Evolutionary conservation across 2,797 vertebrate species (phyloP).

Genomic region (Pseudochaenichthys georgianus): DNA sequence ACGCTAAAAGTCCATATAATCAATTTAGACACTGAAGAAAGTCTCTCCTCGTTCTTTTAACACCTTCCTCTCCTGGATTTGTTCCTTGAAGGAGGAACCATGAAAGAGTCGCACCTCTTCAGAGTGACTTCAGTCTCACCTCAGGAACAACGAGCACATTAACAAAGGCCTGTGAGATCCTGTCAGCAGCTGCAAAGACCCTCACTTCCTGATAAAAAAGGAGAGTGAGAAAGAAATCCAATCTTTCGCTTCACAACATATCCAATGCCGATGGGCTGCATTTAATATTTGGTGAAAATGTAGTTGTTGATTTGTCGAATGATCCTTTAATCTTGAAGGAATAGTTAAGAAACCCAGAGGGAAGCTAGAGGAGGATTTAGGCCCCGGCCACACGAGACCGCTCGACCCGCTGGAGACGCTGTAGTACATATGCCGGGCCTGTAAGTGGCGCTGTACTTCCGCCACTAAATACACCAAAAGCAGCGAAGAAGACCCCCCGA

Average conservation of each 20-base stretch:
- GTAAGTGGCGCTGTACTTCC: too few species aligned
- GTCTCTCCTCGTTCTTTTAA: background rate
- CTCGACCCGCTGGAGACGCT: too few species aligned
- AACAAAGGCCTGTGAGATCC: slow-evolving; percentile 72
- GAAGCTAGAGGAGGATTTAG: slow-evolving; percentile 12
- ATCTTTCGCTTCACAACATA: background rate
- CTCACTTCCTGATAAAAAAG: fast-evolving
- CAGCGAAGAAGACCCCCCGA: too few species aligned
- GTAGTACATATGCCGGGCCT: too few species aligned
- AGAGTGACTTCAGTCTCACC: slow-evolving; percentile 72
- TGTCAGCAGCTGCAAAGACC: slow-evolving; percentile 27
- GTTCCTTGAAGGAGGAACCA: too few species aligned
- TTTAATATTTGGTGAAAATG: background rate
- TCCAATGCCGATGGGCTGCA: fast-evolving
- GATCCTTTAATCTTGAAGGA: slow-evolving; percentile 46
- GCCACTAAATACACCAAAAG: too few species aligned
- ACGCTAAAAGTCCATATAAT: background rate
- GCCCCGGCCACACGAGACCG: too few species aligned
- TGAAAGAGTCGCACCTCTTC: slow-evolving; percentile 68
- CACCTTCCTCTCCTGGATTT: too few species aligned
- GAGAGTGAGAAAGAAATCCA: background rate
- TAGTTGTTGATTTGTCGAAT: slow-evolving; percentile 55
- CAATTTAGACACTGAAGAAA: background rate
- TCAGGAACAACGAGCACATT: slow-evolving; percentile 46
- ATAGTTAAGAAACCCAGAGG: slow-evolving; percentile 32